Percentiles rank a stretch among this genome's conserved stretches.
phyloP scores from a whole-genome alignment of 2,888 invertebrate genomes.

The Phortica magna region DNA sequence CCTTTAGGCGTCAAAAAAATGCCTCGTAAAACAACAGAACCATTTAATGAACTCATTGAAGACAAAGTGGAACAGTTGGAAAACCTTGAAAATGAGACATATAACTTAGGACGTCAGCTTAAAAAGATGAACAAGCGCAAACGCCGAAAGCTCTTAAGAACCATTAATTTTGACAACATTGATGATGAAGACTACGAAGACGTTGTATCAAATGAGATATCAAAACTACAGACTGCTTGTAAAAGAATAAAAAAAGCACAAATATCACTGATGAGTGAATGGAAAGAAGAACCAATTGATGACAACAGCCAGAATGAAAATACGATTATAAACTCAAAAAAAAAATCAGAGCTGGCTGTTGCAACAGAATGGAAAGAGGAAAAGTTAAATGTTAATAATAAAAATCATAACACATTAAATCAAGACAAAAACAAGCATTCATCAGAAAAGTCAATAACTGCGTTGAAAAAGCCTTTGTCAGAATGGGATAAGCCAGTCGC shows the following conservation, averaged over 20 bases:
- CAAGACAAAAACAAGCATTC: slow-evolving; percentile 25
- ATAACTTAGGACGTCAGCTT: slow-evolving; percentile 70
- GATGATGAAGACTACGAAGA: slow-evolving; percentile 74
- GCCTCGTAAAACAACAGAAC: slow-evolving; percentile 74
- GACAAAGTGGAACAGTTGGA: slow-evolving; percentile 77
- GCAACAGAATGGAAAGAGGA: neutral
- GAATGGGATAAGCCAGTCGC: slow-evolving; percentile 78
- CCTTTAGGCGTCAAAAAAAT: slow-evolving; percentile 83
- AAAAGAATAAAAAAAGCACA: slow-evolving; percentile 17
- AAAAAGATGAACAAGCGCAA: slow-evolving; percentile 78
- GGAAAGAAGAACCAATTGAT: neutral
- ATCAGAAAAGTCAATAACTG: slow-evolving; percentile 4
- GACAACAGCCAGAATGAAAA: neutral
- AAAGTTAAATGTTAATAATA: slow-evolving; percentile 30
- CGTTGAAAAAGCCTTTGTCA: slow-evolving; percentile 48
- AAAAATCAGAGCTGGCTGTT: neutral
- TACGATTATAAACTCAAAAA: neutral
- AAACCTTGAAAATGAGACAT: slow-evolving; percentile 79
- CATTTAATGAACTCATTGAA: slow-evolving; percentile 63
- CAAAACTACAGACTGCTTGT: neutral
- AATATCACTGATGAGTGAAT: neutral
- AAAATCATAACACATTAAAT: neutral
- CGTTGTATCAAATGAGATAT: neutral
- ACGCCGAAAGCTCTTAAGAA: slow-evolving; percentile 71
- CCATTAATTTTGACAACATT: slow-evolving; percentile 70